Evolutionary conservation across 2,113 vertebrate species (phyloP).

Genomic region (Malaclemys terrapin): DNA sequence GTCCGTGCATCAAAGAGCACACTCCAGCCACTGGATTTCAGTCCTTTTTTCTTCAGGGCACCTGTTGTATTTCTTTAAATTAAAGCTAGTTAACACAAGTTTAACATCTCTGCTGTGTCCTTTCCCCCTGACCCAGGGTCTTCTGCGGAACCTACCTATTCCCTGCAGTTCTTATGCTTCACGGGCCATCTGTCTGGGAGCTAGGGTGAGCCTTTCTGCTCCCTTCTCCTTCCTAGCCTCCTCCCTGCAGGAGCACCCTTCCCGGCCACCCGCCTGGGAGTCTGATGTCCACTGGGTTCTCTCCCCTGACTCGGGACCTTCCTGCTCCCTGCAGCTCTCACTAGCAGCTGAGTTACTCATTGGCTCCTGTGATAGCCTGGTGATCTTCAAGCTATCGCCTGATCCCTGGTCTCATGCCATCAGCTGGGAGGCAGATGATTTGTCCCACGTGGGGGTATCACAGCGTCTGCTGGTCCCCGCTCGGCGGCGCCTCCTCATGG

Average conservation of each 20-base stretch:
- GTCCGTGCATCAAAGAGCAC: background rate
- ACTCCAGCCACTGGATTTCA: background rate
- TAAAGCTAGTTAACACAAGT: background rate
- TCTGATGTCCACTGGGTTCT: background rate
- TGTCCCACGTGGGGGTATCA: no score
- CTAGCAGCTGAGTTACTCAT: no score
- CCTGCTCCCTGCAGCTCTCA: no score
- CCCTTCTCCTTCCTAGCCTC: background rate
- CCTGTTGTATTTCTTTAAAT: no score
- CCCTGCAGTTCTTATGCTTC: rapidly evolving
- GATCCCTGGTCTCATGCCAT: background rate
- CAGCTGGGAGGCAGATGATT: background rate
- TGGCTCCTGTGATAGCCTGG: background rate
- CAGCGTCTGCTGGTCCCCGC: no score
- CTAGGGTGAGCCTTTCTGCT: no score
- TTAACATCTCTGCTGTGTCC: background rate
- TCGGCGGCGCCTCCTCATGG: no score
- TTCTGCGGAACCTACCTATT: background rate
- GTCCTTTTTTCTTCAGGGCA: background rate
- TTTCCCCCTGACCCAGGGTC: background rate
- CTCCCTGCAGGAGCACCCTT: no score
- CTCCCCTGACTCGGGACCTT: background rate
- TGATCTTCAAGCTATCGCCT: background rate
- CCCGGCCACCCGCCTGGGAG: no score
- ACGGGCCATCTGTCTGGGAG: background rate